Evolutionary conservation across 2,113 vertebrate species (phyloP).

Genomic region (Amblyornis subalaris): DNA sequence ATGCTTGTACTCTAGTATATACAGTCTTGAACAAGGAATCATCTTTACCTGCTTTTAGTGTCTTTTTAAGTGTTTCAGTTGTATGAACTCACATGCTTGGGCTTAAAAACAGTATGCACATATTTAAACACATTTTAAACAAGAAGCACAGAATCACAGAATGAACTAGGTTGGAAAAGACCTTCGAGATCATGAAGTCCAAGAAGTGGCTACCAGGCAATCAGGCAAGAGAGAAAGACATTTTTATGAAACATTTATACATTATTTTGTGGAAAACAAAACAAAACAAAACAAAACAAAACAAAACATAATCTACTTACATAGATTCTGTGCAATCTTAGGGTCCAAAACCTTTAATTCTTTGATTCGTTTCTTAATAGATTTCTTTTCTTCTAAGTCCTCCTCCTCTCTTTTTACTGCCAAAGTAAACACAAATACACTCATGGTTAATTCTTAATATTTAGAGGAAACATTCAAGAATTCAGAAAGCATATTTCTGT

Average conservation of each 20-base stretch:
- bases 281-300: background rate
- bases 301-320: conserved; percentile 73
- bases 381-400: conserved; percentile 85
- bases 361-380: conserved; percentile 91
- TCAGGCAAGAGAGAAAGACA: background rate
- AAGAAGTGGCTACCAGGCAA: background rate
- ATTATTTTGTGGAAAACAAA: background rate
- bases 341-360: conserved; percentile 93
- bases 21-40: background rate
- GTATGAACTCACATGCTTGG: background rate
- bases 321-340: conserved; percentile 96
- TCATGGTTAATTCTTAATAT: background rate
- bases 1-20: background rate
- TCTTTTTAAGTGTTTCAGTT: background rate
- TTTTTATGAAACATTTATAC: background rate
- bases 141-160: background rate
- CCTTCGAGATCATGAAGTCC: no score
- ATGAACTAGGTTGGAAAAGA: no score
- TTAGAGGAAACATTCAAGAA: background rate
- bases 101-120: background rate
- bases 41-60: background rate
- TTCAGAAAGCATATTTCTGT: background rate
- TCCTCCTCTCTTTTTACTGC: conserved; percentile 86
- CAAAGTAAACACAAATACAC: conserved; percentile 14
- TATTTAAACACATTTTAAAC: background rate